Percentiles rank a stretch among this genome's conserved stretches.
Evolutionary conservation across 2,888 invertebrate species (phyloP).

Genomic region (Caenorhabditis panamensis): DNA sequence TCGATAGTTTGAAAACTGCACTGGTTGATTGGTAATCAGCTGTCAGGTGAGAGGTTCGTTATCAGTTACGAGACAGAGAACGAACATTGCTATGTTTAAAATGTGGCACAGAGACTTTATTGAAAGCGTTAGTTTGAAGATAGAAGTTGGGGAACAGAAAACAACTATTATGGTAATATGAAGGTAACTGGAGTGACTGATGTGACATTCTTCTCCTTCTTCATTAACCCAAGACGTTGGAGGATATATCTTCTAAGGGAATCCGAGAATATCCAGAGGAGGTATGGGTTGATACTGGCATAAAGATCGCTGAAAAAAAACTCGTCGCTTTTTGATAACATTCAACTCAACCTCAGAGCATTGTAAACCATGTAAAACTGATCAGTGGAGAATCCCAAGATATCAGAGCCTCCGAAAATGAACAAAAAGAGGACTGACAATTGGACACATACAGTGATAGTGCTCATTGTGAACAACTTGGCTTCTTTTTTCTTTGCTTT

Average conservation of each 20-base stretch:
- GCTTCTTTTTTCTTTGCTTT: conserved; percentile 27
- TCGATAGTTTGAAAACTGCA: too few species aligned
- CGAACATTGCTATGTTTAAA: too few species aligned
- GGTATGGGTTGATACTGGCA: conserved; percentile 54
- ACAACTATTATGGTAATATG: conserved; percentile 28
- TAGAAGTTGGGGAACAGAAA: too few species aligned
- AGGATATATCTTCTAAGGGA: conserved; percentile 40
- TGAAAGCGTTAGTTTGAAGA: too few species aligned
- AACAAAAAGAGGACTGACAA: conserved; percentile 37
- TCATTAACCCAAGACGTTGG: conserved; percentile 23
- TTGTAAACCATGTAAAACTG: conserved; percentile 56
- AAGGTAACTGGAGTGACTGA: conserved; percentile 33
- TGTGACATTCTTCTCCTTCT: conserved; percentile 15
- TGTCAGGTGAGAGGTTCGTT: too few species aligned
- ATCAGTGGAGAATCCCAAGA: conserved; percentile 42
- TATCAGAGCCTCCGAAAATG: conserved; percentile 38
- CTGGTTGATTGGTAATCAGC: too few species aligned
- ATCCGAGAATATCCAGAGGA: conserved; percentile 55
- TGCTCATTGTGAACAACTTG: conserved; percentile 49
- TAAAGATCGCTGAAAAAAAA: conserved; percentile 47
- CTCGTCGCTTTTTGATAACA: neutral
- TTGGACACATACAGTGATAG: conserved; percentile 49
- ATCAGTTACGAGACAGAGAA: too few species aligned
- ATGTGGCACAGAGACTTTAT: too few species aligned
- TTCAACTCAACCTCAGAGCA: conserved; percentile 37